Conservation (phyloP, 2,888 invertebrate species). For the Troides oblongomaculatus region DNA sequence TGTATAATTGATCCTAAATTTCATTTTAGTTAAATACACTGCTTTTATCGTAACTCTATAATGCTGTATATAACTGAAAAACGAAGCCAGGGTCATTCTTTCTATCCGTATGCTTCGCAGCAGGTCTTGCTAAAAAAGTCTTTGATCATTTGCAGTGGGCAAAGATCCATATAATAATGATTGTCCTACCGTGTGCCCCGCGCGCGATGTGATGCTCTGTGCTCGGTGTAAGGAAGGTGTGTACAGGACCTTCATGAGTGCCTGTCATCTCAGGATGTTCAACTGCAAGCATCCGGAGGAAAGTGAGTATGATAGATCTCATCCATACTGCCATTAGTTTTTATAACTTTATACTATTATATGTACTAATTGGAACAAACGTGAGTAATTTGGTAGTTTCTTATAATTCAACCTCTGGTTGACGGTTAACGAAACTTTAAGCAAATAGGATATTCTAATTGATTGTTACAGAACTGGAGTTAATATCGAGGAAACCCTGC, state of each 20-base stretch:
- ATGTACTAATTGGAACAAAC: background rate
- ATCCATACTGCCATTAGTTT: background rate
- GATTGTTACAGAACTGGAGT: slow-evolving; percentile 41
- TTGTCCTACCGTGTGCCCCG: slow-evolving; percentile 50
- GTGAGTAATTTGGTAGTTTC: too few relatives aligned
- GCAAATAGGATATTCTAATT: background rate
- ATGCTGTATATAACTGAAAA: too few relatives aligned
- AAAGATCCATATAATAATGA: slow-evolving; percentile 33
- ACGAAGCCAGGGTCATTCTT: too few relatives aligned
- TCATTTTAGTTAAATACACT: too few relatives aligned
- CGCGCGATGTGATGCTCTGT: slow-evolving; percentile 50
- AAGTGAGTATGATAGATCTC: slow-evolving; percentile 41
- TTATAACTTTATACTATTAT: background rate
- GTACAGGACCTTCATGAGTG: slow-evolving; percentile 53
- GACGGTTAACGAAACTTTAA: too few relatives aligned
- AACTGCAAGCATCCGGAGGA: slow-evolving; percentile 43
- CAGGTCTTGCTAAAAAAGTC: background rate
- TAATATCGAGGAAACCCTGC: slow-evolving; percentile 49
- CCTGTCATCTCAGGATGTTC: slow-evolving; percentile 58
- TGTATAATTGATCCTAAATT: too few relatives aligned
- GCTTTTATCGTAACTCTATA: too few relatives aligned
- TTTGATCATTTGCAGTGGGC: slow-evolving; percentile 32
- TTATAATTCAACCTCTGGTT: background rate
- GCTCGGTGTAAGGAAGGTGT: slow-evolving; percentile 49
- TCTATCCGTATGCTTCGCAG: too few relatives aligned